Base-by-base conservation (phyloP, 1,140 invertebrate species). In the Solenopsis fugax region DNA sequence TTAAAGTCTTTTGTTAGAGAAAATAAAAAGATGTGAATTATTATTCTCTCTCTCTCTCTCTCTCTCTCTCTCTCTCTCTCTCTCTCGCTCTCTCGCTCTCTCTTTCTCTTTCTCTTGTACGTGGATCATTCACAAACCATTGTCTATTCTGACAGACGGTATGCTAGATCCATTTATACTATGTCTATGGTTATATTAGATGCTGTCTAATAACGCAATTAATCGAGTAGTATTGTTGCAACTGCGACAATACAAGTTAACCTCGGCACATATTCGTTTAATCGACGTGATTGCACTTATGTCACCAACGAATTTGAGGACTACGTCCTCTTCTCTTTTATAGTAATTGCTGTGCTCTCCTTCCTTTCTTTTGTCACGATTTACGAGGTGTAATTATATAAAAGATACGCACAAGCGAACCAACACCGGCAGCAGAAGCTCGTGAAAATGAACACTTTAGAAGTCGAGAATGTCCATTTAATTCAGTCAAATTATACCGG, bases 211-310 rank as follows among this genome's bases (percentile, higher is more conserved):
- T 48, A 29, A 24, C 34, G 37, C 62, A 67, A 64, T 85, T 67
- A 56, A 78, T 45, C 62, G 10, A 9, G 21, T 62, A 62, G n/a
- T 77, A 64, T 85, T 34, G 29, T 67, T 64, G 13, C 18, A 29
- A 67, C 21, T 48, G n/a, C 3, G 82, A 54, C 41, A 34, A 64
- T 13, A 80, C 12, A 41, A 34, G 88, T 78, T 82, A 89, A 58
- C 85, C 62, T 69, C 77, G 34, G n/a, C 65, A 75, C 71, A 69
- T 88, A 90, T 85, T 88, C 71, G 71, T 91, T 90, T 90, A 89
- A 93, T 93, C 88, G 65, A 89, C 92, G 85, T 91, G 88, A 91
- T 92, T 93, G 86, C 84, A 88, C 89, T 93, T 91, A 88, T 92
- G 88, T 92, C 85, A 91, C 73, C 82, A 82, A 87, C 88, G 87